These are phyloP conservation scores for Aurelia aurita complex sp. Pacific DNA, from an alignment of 30 jellyfish, hydroid and myxozoan genomes.

Conservation along the genomic window DNA sequence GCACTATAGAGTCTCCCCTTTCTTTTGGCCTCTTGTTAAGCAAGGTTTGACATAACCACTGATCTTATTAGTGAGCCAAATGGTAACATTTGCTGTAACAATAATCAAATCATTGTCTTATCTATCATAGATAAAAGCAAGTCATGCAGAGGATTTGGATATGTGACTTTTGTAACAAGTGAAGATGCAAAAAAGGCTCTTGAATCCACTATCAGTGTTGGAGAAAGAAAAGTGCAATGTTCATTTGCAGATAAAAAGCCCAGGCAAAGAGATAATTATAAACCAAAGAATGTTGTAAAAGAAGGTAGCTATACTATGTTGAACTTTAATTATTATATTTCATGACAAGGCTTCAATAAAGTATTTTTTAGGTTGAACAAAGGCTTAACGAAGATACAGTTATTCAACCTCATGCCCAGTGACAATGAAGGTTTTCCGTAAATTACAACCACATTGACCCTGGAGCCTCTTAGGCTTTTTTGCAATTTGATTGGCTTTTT, in stretches of 20 bases:
- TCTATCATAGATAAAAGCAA: slow-evolving; percentile 63
- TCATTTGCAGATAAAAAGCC: slow-evolving; percentile 90
- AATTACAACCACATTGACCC: no score
- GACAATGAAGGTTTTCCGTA: no score
- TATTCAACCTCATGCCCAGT: no score
- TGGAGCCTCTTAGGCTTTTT: no score
- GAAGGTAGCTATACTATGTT: background rate
- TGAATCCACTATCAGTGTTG: slow-evolving; percentile 24
- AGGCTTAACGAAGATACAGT: no score
- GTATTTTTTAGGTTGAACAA: no score
- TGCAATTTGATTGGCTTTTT: no score
- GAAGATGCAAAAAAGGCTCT: slow-evolving; percentile 95
- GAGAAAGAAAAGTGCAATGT: slow-evolving; percentile 50
- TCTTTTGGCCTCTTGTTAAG: no score
- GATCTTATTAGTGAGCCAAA: background rate
- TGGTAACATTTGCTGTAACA: background rate
- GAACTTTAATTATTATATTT: no score
- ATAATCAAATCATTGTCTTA: background rate
- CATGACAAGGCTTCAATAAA: no score
- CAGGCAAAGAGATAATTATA: slow-evolving; percentile 47
- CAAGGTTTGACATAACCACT: no score
- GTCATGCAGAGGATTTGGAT: slow-evolving; percentile 98
- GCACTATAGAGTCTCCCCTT: no score
- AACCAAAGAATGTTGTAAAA: slow-evolving; percentile 8
- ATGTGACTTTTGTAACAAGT: slow-evolving; percentile 83